A percentile compares a stretch with the other conserved stretches of the same genome.
Conservation (phyloP, 2,113 vertebrate species). For the Carassius carassius region DNA sequence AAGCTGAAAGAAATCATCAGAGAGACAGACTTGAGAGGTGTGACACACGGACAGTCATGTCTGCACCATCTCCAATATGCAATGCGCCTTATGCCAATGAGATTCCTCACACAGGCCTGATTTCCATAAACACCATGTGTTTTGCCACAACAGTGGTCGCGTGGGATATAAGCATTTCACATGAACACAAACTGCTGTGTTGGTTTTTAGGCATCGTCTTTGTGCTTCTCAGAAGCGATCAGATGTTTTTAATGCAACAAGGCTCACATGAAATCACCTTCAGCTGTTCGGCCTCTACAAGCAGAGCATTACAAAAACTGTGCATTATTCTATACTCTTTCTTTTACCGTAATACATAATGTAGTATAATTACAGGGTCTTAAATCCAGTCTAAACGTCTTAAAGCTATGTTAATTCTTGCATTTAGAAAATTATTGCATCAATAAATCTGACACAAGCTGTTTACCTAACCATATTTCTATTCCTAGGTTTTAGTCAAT, state of each 20-base stretch:
- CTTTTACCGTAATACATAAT: background rate
- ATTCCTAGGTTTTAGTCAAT: background rate
- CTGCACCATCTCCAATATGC: background rate
- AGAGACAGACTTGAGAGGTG: background rate
- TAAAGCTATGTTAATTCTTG: background rate
- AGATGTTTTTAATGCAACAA: conserved; percentile 36
- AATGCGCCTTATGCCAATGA: background rate
- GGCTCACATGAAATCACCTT: background rate
- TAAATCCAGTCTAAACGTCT: conserved; percentile 4
- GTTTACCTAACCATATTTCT: conserved; percentile 16
- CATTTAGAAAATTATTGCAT: background rate
- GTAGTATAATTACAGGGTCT: background rate
- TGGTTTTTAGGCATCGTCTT: conserved; percentile 22
- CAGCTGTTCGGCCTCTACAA: conserved; percentile 15
- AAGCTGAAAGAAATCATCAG: conserved; percentile 31
- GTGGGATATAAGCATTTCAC: background rate
- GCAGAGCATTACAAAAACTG: background rate
- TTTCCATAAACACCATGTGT: conserved; percentile 10
- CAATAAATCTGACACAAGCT: background rate
- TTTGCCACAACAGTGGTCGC: conserved; percentile 10
- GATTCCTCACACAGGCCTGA: conserved; percentile 12
- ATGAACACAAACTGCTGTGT: conserved; percentile 2
- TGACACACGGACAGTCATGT: conserved; percentile 14
- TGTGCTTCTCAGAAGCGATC: conserved; percentile 22
- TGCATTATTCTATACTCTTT: background rate